A percentile compares a stretch with the other conserved stretches of the same genome.
Conservation (phyloP, 2,797 vertebrate genomes). For the Spondyliosoma cantharus region DNA sequence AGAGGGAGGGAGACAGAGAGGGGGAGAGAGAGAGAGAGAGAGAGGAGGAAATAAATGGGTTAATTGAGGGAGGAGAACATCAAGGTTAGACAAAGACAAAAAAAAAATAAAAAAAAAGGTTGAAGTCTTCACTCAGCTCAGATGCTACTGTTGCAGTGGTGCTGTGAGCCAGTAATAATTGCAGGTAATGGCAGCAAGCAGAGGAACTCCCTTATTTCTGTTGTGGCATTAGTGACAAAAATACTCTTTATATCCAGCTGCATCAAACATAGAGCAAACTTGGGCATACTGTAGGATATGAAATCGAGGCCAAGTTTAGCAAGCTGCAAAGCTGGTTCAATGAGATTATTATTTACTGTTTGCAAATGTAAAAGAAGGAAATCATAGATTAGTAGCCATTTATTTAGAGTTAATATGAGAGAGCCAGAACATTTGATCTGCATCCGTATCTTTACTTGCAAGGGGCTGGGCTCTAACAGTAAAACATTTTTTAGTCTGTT, state of each 20-base stretch:
- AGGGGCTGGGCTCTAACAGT: too few species aligned
- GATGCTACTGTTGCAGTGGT: conserved; percentile 44
- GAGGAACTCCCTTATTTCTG: conserved; percentile 1
- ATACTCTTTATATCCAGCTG: conserved; percentile 13
- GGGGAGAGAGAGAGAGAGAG: conserved; percentile 66
- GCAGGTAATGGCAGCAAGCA: conserved; percentile 55
- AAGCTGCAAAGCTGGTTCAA: neutral
- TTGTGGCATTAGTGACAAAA: conserved; percentile 22
- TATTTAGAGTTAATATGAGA: too few species aligned
- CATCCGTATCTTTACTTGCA: too few species aligned
- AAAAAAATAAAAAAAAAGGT: conserved; percentile 44
- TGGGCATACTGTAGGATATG: accelerated
- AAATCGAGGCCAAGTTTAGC: neutral
- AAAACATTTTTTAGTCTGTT: too few species aligned
- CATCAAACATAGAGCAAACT: conserved; percentile 15
- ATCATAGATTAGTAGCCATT: neutral
- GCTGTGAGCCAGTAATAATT: conserved; percentile 33
- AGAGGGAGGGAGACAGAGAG: conserved; percentile 78
- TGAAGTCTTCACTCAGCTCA: conserved; percentile 41
- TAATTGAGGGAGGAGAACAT: conserved; percentile 76
- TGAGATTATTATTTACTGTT: neutral
- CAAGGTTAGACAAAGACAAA: conserved; percentile 77
- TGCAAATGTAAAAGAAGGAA: neutral
- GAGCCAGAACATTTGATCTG: too few species aligned
- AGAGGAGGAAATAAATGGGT: conserved; percentile 81